These are phyloP conservation scores for Chaetoderma sp. DNA, from an alignment of 2,888 invertebrate species.

Conservation along the genomic window DNA sequence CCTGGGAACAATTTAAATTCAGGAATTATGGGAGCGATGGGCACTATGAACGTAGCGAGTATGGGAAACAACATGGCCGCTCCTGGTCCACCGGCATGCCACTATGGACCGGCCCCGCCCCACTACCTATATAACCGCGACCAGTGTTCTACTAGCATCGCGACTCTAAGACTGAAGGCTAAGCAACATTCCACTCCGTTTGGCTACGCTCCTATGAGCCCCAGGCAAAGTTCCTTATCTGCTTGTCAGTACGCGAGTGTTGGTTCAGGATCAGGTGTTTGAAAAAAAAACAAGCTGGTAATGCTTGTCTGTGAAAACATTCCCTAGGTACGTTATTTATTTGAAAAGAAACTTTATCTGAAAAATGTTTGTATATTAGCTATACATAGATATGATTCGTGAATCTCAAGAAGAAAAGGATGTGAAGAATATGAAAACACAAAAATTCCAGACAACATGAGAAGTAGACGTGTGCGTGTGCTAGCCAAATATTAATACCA, in stretches of 20 bases:
- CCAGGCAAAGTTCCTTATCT: conserved; percentile 52
- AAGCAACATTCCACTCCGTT: conserved; percentile 83
- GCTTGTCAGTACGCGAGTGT: conserved; percentile 64
- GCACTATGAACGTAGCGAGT: conserved; percentile 42
- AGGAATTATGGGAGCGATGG: conserved; percentile 53
- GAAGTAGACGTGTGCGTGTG: no score
- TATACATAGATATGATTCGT: no score
- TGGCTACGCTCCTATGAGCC: conserved; percentile 56
- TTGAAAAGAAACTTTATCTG: no score
- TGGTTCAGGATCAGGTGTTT: conserved; percentile 31
- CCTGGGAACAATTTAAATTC: conserved; percentile 64
- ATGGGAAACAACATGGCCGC: conserved; percentile 17
- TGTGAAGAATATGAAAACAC: no score
- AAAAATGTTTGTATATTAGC: no score
- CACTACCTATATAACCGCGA: conserved; percentile 82
- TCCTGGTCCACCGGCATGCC: conserved; percentile 73
- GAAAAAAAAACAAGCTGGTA: no score
- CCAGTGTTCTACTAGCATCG: conserved; percentile 82
- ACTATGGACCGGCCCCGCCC: conserved; percentile 87
- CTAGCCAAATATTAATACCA: no score
- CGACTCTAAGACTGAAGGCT: conserved; percentile 87
- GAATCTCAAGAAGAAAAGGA: no score
- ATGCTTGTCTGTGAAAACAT: no score
- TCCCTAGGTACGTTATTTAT: no score
- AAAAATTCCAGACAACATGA: no score